These are phyloP conservation scores for Riptortus pedestris DNA, from an alignment of 1,140 invertebrate genomes.

Conservation along the genomic window DNA sequence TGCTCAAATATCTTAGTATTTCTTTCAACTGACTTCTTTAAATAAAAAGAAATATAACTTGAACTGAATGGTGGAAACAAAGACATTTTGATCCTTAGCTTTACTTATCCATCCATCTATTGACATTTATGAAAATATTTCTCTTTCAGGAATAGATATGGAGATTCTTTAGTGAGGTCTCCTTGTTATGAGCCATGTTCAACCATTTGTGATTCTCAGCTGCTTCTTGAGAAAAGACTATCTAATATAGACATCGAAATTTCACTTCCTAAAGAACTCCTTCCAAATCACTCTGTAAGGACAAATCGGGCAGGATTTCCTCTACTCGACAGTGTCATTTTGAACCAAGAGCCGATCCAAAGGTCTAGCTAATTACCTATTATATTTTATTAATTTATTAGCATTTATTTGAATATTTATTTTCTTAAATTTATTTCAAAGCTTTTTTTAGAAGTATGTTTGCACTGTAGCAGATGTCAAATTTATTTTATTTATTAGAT, in stretches of 20 bases:
- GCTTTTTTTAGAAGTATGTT: too few species aligned
- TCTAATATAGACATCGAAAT: constrained; percentile 68
- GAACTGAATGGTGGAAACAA: too few species aligned
- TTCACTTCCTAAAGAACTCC: constrained; percentile 59
- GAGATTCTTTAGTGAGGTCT: constrained; percentile 63
- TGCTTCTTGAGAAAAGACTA: constrained; percentile 57
- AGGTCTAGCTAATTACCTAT: constrained; percentile 38
- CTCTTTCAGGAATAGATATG: constrained; percentile 46
- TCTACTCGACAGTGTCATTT: constrained; percentile 57
- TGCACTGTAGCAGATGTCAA: too few species aligned
- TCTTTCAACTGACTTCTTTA: too few species aligned
- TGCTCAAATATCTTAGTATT: too few species aligned
- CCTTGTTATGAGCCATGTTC: constrained; percentile 67
- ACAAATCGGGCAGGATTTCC: constrained; percentile 53
- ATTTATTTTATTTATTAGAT: too few species aligned
- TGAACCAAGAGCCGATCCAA: constrained; percentile 64
- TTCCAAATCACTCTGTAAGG: constrained; percentile 46
- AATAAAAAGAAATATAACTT: too few species aligned
- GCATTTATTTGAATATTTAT: not conserved
- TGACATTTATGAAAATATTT: too few species aligned
- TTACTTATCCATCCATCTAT: too few species aligned
- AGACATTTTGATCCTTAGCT: too few species aligned
- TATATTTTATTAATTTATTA: too few species aligned
- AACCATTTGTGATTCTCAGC: constrained; percentile 57
- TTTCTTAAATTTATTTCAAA: too few species aligned